These are phyloP conservation scores for Gasterosteus aculeatus DNA, from an alignment of 2,113 vertebrate species.

Conservation along the genomic window DNA sequence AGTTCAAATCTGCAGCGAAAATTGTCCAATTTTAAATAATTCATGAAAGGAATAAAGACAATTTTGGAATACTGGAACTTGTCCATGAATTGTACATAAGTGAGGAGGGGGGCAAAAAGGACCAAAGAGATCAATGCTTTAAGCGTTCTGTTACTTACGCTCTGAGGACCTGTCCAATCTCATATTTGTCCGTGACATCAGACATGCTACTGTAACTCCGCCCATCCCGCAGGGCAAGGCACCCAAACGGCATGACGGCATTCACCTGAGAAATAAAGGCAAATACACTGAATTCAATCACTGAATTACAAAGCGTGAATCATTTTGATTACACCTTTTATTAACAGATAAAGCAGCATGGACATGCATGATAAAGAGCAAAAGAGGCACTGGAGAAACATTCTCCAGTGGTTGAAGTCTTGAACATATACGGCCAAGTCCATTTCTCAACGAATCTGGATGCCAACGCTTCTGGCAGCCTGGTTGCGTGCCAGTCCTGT, in stretches of 20 bases:
- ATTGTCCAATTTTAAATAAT: slow-evolving; percentile 31
- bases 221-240: slow-evolving; percentile 87
- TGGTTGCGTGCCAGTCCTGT: slow-evolving; percentile 66
- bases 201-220: slow-evolving; percentile 81
- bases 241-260: slow-evolving; percentile 87
- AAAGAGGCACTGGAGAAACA: slow-evolving; percentile 56
- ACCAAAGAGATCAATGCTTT: slow-evolving; percentile 4
- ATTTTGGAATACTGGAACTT: slow-evolving; percentile 8
- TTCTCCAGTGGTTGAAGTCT: slow-evolving; percentile 27
- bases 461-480: slow-evolving; percentile 51
- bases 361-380: slow-evolving; percentile 40
- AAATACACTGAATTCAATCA: slow-evolving; percentile 29
- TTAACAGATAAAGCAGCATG: slow-evolving; percentile 41
- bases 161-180: slow-evolving; percentile 86
- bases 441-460: slow-evolving; percentile 36
- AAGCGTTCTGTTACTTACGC: slow-evolving; percentile 79
- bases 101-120: background rate
- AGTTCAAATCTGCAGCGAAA: slow-evolving; percentile 15
- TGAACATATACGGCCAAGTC: slow-evolving; percentile 39
- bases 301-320: slow-evolving; percentile 14
- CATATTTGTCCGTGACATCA: slow-evolving; percentile 88
- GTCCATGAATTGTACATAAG: slow-evolving; percentile 36
- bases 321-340: slow-evolving; percentile 28
- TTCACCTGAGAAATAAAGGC: slow-evolving; percentile 72
- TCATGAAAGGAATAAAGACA: slow-evolving; percentile 36